Conservation (phyloP, 2,888 invertebrate species). For the Aphidius colemani region DNA sequence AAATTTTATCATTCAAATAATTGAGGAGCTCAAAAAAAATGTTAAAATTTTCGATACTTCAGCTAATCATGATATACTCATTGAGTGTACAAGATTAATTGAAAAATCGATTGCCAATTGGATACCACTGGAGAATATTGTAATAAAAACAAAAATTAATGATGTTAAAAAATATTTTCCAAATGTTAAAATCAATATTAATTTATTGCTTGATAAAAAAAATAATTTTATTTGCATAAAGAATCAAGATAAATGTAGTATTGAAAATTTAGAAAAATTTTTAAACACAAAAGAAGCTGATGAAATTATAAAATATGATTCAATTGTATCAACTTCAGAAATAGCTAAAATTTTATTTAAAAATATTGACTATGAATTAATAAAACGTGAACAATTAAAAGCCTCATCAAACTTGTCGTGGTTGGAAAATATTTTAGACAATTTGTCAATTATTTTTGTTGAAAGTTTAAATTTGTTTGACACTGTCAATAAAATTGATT, state of each 20-base stretch:
- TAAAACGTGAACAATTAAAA: constrained; percentile 48
- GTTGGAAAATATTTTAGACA: constrained; percentile 60
- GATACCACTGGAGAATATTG: constrained; percentile 44
- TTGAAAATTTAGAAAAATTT: constrained; percentile 38
- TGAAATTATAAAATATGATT: constrained; percentile 47
- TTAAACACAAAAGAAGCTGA: constrained; percentile 43
- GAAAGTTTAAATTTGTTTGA: constrained; percentile 61
- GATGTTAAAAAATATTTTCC: constrained; percentile 42
- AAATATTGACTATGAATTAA: constrained; percentile 44
- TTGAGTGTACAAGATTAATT: constrained; percentile 40
- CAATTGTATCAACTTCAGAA: constrained; percentile 39
- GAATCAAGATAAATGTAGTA: constrained; percentile 36
- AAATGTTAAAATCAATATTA: constrained; percentile 49
- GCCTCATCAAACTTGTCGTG: constrained; percentile 63
- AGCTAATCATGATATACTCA: constrained; percentile 39
- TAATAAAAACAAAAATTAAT: constrained; percentile 35
- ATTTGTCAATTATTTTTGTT: constrained; percentile 56
- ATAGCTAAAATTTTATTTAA: constrained; percentile 42
- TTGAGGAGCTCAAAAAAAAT: constrained; percentile 43
- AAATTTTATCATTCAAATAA: constrained; percentile 38
- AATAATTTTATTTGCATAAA: constrained; percentile 38
- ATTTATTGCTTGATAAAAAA: constrained; percentile 41
- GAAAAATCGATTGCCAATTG: constrained; percentile 50
- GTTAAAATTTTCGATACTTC: constrained; percentile 43
- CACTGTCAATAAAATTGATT: constrained; percentile 60